These are phyloP conservation scores for Phyllotreta cruciferae DNA, from an alignment of 2,888 invertebrate genomes.

Conservation along the genomic window DNA sequence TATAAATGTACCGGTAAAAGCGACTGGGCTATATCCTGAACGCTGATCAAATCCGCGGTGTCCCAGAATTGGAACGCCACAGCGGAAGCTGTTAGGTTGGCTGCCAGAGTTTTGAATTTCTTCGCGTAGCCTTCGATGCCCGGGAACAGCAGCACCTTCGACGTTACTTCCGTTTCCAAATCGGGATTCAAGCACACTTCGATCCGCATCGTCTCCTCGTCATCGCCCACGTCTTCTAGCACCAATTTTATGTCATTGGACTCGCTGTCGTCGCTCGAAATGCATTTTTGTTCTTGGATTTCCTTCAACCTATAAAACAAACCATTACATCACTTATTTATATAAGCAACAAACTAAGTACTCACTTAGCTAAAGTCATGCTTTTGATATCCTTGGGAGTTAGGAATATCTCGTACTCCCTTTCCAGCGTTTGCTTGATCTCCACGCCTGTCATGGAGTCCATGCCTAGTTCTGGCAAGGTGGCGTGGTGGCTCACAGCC, in stretches of 20 bases:
- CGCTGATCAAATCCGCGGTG: conserved; percentile 58
- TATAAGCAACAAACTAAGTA: background rate
- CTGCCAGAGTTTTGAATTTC: conserved; percentile 63
- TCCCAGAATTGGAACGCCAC: conserved; percentile 65
- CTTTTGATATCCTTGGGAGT: conserved; percentile 85
- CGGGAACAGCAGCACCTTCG: conserved; percentile 68
- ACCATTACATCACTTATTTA: too few relatives aligned
- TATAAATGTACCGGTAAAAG: conserved; percentile 63
- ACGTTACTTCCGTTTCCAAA: conserved; percentile 33
- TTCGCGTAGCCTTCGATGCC: conserved; percentile 73
- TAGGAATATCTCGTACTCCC: conserved; percentile 86
- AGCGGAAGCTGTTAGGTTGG: conserved; percentile 62
- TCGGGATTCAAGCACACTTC: conserved; percentile 19
- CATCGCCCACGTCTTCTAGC: conserved; percentile 61
- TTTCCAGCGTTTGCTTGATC: conserved; percentile 89
- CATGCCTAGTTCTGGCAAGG: conserved; percentile 91
- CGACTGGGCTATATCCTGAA: conserved; percentile 63
- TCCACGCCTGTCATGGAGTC: conserved; percentile 98
- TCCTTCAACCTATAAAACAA: conserved; percentile 64
- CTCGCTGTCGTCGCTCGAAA: conserved; percentile 65
- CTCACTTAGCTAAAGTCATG: conserved; percentile 75
- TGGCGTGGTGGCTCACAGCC: conserved; percentile 72
- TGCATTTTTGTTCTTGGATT: conserved; percentile 61
- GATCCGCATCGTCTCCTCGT: conserved; percentile 45
- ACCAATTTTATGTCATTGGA: background rate